Evolutionary conservation across 2,888 invertebrate genomes (phyloP).

Genomic region (Epinotia ramella): DNA sequence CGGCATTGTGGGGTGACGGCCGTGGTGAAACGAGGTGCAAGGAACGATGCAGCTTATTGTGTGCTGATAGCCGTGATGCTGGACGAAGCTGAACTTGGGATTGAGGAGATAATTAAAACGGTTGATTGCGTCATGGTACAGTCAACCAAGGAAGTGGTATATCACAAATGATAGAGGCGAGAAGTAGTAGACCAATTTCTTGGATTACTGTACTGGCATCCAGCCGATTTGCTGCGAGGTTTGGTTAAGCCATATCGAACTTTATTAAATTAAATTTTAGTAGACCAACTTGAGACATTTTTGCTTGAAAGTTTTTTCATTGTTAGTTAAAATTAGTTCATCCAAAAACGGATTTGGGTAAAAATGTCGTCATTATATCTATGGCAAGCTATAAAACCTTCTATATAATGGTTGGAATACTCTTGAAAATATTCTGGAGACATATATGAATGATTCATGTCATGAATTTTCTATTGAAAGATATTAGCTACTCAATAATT

Average conservation of each 20-base stretch:
- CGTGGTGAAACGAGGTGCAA: constrained; percentile 73
- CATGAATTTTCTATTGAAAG: no score
- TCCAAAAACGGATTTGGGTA: neutral
- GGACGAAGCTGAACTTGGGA: constrained; percentile 47
- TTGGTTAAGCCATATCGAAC: neutral
- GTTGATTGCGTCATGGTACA: constrained; percentile 13
- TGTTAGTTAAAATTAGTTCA: no score
- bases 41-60: constrained; percentile 77
- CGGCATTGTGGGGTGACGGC: constrained; percentile 73
- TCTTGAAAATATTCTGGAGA: no score
- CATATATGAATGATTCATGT: no score
- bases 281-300: neutral
- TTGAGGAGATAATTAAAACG: constrained; percentile 52
- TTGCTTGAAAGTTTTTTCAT: no score
- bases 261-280: neutral
- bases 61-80: constrained; percentile 66
- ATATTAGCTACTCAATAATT: no score
- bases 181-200: neutral
- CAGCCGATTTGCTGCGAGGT: neutral
- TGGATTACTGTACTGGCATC: neutral
- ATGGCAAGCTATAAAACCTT: no score
- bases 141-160: neutral
- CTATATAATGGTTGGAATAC: no score
- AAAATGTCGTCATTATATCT: no score
- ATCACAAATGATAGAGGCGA: neutral